Percentiles rank a stretch among this genome's conserved stretches.
These are phyloP conservation scores for Drosophila pseudotakahashii DNA, from an alignment of 2,888 invertebrate genomes.

Conservation along the genomic window DNA sequence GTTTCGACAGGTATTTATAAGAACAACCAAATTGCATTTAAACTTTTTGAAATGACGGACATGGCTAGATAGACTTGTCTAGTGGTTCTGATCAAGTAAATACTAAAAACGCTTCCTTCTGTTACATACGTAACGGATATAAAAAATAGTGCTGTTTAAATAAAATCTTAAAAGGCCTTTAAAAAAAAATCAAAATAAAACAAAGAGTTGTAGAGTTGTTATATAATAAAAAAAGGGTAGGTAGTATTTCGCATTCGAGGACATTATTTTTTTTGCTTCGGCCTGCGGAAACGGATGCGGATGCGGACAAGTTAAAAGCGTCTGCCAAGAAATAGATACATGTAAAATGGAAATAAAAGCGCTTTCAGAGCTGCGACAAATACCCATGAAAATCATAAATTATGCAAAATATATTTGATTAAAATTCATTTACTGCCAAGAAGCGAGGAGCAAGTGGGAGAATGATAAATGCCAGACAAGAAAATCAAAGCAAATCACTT, in stretches of 20 bases:
- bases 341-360: background rate
- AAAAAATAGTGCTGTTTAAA: too few species aligned
- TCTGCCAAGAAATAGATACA: conserved; percentile 51
- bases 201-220: background rate
- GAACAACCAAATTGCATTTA: too few species aligned
- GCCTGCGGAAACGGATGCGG: conserved; percentile 70
- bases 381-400: conserved; percentile 53
- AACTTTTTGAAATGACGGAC: too few species aligned
- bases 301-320: conserved; percentile 64
- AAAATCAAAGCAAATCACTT: conserved; percentile 69
- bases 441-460: conserved; percentile 4
- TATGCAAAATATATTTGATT: conserved; percentile 65
- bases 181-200: too few species aligned
- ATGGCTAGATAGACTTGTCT: too few species aligned
- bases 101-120: too few species aligned
- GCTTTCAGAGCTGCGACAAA: conserved; percentile 57
- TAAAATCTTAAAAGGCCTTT: too few species aligned
- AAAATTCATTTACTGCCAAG: conserved; percentile 70
- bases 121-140: too few species aligned
- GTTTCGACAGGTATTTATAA: too few species aligned
- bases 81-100: too few species aligned
- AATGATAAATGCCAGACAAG: conserved; percentile 54
- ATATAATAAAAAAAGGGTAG: background rate
- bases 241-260: background rate
- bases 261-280: background rate